phyloP scores from a whole-genome alignment of 2,113 vertebrate species.

The Syrmaticus mikado region DNA sequence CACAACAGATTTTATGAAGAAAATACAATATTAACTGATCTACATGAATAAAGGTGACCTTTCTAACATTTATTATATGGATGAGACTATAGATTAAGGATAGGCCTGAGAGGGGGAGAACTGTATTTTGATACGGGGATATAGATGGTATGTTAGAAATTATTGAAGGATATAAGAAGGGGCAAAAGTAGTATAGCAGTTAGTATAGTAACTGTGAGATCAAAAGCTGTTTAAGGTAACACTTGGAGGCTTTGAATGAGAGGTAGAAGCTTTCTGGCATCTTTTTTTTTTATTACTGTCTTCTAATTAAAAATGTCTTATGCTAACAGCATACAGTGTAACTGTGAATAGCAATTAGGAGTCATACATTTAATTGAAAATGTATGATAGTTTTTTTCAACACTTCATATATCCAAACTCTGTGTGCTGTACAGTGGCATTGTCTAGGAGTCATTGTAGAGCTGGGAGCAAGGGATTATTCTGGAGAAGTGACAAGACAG shows the following conservation, averaged over 20 bases:
- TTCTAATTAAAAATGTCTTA: constrained; percentile 12
- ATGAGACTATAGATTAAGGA: not conserved
- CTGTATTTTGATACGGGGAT: not conserved
- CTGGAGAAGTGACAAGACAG: not conserved
- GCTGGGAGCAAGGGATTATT: not conserved
- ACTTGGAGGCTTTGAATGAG: not conserved
- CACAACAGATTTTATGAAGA: not conserved
- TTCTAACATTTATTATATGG: not conserved
- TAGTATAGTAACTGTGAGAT: not conserved
- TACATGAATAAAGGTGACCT: not conserved
- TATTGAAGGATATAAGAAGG: not conserved
- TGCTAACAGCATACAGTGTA: not conserved
- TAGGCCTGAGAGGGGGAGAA: not conserved
- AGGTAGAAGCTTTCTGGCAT: not conserved
- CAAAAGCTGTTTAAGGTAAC: not conserved
- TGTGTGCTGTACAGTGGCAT: not conserved
- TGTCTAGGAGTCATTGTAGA: not conserved
- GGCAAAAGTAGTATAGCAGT: not conserved
- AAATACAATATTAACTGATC: not conserved
- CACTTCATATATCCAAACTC: not conserved
- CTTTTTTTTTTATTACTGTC: not conserved
- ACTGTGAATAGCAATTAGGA: not conserved
- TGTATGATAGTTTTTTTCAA: not conserved
- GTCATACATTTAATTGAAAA: not conserved
- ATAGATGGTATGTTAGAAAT: not conserved